Base-by-base conservation (phyloP, 2,888 invertebrate species). In the Hydrotaea cyrtoneurina region DNA sequence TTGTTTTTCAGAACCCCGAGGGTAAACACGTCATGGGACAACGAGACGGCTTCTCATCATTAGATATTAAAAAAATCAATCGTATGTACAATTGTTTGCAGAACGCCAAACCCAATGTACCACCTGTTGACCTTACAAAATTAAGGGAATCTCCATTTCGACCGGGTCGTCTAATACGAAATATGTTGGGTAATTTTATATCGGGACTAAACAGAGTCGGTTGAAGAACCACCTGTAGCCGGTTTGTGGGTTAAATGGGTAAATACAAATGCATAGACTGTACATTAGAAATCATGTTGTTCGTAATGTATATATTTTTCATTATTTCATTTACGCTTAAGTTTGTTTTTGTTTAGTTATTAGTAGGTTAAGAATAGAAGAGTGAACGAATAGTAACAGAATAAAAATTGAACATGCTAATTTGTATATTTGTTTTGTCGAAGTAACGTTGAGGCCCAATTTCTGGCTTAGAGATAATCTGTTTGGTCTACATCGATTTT, bases 11-110 rank as follows among this genome's bases (percentile, higher is more conserved):
- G 91, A 86, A 88, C 88, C 62, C 89, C 0, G 83, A 80, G 5
- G 89, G 88, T 1, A 93, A 92, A 0, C 91, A 92, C 0, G 93
- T 93, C 83, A 92, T 97, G 88, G 96, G 97, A 0, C 97, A 97
- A 89, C 93, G 97, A 5, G 94, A 95, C 78, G 96, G 96, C 0
- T 94, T 97, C 87, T 96, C 96, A 82, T 92, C 93, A 13, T 94
- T 93, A 0, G 96, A 97, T 88, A 94, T 96, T 15, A 93, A 93
- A 85, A 97, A 97, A 91, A 92, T 97, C 13, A 95, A 95, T 88
- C 93, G 93, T 78, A 96, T 97, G 96, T 97, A 97, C 90, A 94
- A 94, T 62, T 96, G 96, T 55, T 43, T 31, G 15, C 10, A 43
- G 0, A 74, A 79, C 13, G 7, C 39, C 0, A 81, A 77, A 73